Evolutionary conservation across 2,888 invertebrate genomes (phyloP), one percentile per base, ranked within the genome.

Genomic region (Rhaphigaster nebulosa): DNA sequence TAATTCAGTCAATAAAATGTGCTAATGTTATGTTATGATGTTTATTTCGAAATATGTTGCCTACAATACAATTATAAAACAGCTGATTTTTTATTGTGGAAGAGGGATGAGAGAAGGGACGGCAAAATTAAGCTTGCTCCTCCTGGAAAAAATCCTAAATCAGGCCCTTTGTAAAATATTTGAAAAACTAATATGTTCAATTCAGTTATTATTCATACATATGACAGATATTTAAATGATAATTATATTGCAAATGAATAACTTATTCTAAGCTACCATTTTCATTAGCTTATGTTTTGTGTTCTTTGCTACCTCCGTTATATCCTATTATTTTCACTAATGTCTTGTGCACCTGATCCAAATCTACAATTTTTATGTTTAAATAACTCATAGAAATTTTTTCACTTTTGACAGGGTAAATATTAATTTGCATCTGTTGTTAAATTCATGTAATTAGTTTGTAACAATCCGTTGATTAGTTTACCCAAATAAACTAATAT

Each of bases 341-440:
- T 65, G 29, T 13, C 15, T 15, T 15, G 29, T 29, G 65, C 29
- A 65, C 13, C 60, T 60, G n/a, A 60, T n/a, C 26, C 60, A n/a
- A 60, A 60, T 60, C n/a, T 1, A 60, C 26, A 60, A 60, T 60
- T n/a, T 65, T 65, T 29, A 29, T 29, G 29, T 29, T 29, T 20
- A 29, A 10, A 3, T 13, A 60, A 60, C 10, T 12, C n/a, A 12
- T 10, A 65, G 65, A 13, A 29, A 65, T 29, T 65, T 13, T 65
- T 65, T 15, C 65, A 65, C 15, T 15, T 29, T 15, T 65, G 12
- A 15, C n/a, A 29, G 13, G 15, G 29, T 65, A 29, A 65, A 29
- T 29, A 29, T 65, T 65, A 65, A 65, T 65, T 65, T 65, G 65
- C 65, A 65, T 65, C 65, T 65, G 65, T 65, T 65, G 65, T 65